phyloP scores from a whole-genome alignment of 1,140 invertebrate species.

The Hylyphantes graminicola region DNA sequence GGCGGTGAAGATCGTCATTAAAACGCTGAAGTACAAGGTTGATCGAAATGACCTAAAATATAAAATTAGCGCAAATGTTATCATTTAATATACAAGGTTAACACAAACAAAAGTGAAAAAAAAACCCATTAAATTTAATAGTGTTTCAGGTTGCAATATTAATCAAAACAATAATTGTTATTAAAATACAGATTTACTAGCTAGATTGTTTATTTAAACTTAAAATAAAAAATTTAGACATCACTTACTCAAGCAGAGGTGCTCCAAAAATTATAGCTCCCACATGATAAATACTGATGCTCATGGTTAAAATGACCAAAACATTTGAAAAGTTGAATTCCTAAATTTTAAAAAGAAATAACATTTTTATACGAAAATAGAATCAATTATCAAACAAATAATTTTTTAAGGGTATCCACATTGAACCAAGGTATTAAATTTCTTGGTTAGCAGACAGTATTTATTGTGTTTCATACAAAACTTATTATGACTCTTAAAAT shows the following conservation, averaged over 20 bases:
- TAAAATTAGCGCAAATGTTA: background rate
- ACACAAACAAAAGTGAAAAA: slow-evolving; percentile 71
- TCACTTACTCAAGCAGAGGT: slow-evolving; percentile 70
- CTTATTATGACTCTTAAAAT: no score
- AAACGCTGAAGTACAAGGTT: slow-evolving; percentile 77
- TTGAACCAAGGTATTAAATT: background rate
- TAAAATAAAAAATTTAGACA: background rate
- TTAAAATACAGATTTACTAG: background rate
- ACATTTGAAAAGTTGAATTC: slow-evolving; percentile 2
- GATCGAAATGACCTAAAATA: slow-evolving; percentile 66
- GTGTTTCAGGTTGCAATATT: background rate
- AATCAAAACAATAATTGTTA: background rate
- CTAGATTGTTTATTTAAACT: background rate
- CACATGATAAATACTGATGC: slow-evolving; percentile 70
- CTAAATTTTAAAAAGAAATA: slow-evolving; percentile 2
- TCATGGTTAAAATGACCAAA: background rate
- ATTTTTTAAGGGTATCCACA: background rate
- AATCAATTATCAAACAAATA: background rate
- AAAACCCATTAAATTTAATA: background rate
- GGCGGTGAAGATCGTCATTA: slow-evolving; percentile 75
- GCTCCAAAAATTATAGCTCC: slow-evolving; percentile 81
- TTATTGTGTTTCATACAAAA: no score
- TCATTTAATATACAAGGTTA: background rate
- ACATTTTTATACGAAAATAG: background rate
- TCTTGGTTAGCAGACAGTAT: no score